Percentiles rank a stretch among this genome's conserved stretches.
Evolutionary conservation across 2,797 vertebrate species (phyloP).

Genomic region (Arnoldichthys spilopterus): DNA sequence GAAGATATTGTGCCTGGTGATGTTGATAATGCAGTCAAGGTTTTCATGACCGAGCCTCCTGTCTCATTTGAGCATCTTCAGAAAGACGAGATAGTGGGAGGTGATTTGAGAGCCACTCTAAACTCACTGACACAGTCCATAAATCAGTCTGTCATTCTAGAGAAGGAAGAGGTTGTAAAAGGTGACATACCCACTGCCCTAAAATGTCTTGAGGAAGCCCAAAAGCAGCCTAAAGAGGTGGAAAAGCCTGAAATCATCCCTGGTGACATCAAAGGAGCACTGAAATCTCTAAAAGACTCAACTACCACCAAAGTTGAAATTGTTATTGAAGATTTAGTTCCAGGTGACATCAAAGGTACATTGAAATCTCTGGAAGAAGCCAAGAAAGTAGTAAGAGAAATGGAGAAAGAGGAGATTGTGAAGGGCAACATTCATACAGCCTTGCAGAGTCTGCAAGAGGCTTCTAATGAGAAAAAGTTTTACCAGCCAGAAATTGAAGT

Average conservation of each 20-base stretch:
- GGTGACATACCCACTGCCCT: conserved; percentile 82
- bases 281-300: conserved; percentile 87
- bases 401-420: conserved; percentile 80
- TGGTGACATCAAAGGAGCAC: conserved; percentile 83
- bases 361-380: conserved; percentile 84
- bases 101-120: conserved; percentile 84
- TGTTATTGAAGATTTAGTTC: conserved; percentile 82
- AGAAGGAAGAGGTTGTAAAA: conserved; percentile 87
- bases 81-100: conserved; percentile 86
- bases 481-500: conserved; percentile 73
- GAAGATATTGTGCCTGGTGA: conserved; percentile 89
- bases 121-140: conserved; percentile 83
- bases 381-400: conserved; percentile 74
- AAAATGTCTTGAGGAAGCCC: conserved; percentile 82
- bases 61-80: conserved; percentile 68
- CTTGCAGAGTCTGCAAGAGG: conserved; percentile 74
- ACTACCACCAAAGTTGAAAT: conserved; percentile 77
- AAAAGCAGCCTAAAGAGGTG: conserved; percentile 74
- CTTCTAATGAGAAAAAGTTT: conserved; percentile 74
- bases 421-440: conserved; percentile 75
- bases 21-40: conserved; percentile 83
- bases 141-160: conserved; percentile 79
- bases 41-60: conserved; percentile 84
- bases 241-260: conserved; percentile 83
- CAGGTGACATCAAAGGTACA: conserved; percentile 84